A percentile compares a stretch with the other conserved stretches of the same genome.
Conservation (phyloP, 2,888 invertebrate species). For the Margaritifera margaritifera region DNA sequence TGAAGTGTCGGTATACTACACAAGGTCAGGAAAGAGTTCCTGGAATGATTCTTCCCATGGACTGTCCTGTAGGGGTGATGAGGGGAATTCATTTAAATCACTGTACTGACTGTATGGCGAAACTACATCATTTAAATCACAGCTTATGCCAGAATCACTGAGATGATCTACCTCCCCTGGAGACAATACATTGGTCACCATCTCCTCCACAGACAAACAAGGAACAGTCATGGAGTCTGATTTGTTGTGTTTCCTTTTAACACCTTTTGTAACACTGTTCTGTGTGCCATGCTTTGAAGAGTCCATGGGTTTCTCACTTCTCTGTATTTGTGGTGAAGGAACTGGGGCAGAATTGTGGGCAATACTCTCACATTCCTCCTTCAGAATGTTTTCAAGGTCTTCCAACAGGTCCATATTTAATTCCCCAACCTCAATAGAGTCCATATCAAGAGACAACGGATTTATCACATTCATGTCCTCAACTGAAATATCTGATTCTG, state of each 20-base stretch:
- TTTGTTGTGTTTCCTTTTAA: conserved; percentile 36
- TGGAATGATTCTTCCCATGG: conserved; percentile 64
- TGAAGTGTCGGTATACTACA: conserved; percentile 17
- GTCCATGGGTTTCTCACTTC: not conserved
- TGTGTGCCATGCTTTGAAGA: not conserved
- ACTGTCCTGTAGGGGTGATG: conserved; percentile 39
- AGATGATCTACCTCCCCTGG: conserved; percentile 3
- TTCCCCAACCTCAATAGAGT: conserved; percentile 6
- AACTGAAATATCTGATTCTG: no score
- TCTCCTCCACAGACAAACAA: conserved; percentile 17
- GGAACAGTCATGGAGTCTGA: conserved; percentile 25
- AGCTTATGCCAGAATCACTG: conserved; percentile 54
- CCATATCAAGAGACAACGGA: no score
- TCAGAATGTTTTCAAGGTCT: conserved; percentile 45
- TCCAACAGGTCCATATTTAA: conserved; percentile 50
- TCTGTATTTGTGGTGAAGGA: conserved; percentile 28
- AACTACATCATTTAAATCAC: conserved; percentile 52
- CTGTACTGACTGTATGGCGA: conserved; percentile 45
- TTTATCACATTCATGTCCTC: no score
- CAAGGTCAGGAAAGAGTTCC: conserved; percentile 55
- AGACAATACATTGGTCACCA: conserved; percentile 14
- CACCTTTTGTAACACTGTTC: conserved; percentile 7
- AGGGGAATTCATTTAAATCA: conserved; percentile 24
- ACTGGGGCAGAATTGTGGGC: conserved; percentile 23
- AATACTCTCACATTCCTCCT: conserved; percentile 40